phyloP scores from a whole-genome alignment of 2,888 invertebrate genomes.

The Sipha maydis region DNA sequence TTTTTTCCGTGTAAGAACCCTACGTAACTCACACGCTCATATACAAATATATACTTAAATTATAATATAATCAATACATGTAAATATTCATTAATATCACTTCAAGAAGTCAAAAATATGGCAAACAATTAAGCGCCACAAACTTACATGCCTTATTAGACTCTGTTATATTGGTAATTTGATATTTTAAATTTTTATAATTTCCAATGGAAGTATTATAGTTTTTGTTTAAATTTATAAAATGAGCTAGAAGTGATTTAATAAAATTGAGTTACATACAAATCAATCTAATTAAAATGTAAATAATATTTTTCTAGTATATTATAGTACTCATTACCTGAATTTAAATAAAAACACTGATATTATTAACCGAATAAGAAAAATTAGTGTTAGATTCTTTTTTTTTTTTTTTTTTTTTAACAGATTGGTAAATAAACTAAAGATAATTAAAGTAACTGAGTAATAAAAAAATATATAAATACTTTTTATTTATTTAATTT shows the following conservation, averaged over 20 bases:
- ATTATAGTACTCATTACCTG: too few species aligned
- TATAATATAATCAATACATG: neutral
- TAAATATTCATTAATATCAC: neutral
- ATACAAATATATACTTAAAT: neutral
- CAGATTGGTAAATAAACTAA: neutral
- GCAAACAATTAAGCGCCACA: neutral
- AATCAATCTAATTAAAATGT: neutral
- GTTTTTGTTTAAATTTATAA: neutral
- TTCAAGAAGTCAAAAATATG: neutral
- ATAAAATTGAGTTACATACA: neutral
- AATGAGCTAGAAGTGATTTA: neutral
- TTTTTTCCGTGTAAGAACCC: too few species aligned
- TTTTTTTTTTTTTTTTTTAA: too few species aligned
- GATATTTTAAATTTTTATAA: neutral
- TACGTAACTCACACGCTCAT: neutral
- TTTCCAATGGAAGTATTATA: neutral
- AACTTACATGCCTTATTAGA: neutral
- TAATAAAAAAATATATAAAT: neutral
- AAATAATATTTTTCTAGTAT: neutral
- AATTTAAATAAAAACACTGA: too few species aligned
- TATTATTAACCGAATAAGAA: neutral
- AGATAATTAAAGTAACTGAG: neutral
- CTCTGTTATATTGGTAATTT: neutral
- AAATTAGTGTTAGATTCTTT: neutral
- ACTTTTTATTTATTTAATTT: too few species aligned